Base-by-base conservation (phyloP, 2,888 invertebrate species). In the Sarcophaga caerulescens region DNA sequence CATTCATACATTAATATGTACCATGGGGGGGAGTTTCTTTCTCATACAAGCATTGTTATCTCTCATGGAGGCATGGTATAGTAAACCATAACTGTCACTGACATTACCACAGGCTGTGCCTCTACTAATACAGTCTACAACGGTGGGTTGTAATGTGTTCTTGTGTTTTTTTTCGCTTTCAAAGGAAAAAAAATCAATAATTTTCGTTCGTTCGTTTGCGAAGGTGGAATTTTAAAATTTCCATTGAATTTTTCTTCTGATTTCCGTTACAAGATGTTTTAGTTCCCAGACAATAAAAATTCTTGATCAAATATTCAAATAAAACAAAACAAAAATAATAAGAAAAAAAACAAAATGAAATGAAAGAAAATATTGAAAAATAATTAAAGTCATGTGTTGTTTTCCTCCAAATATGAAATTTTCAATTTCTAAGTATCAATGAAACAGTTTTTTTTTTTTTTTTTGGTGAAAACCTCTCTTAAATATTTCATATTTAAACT, bases 231-330 rank as follows among this genome's bases (percentile, higher is more conserved):
- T 81, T 78, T 70, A 66, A 77, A 73, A 23, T 73, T 68, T 81
- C 47, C 21, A 21, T 65, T 68, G 17, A 68, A 68, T 10, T 17
- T 63, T 76, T 71, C 60, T 74, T 23, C 10, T 35, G 35, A 2
- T 35, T 35, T 35, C 8, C 8, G 21, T 69, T 70, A 17, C 66
- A 80, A 85, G 17, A 73, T 83, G 85, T 76, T 83, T 10, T 6
- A 44, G 62, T 83, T 85, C 83, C 60, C 85, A 85, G 62, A 25
- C 44, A 79, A 76, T 71, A 73, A 83, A 83, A 73, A 21, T 57
- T 17, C 44, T 35, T 47, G 14, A 85, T 82, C 11, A 79, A 85
- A 71, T 79, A 85, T 79, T 78, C 3, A 84, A 59, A 73, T 35
- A 35, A 35, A 35, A 35, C 6, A 35, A 35, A 25, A 25, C 5